phyloP scores from a whole-genome alignment of 2,888 invertebrate genomes.

The Dasysyrphus tricinctus region DNA sequence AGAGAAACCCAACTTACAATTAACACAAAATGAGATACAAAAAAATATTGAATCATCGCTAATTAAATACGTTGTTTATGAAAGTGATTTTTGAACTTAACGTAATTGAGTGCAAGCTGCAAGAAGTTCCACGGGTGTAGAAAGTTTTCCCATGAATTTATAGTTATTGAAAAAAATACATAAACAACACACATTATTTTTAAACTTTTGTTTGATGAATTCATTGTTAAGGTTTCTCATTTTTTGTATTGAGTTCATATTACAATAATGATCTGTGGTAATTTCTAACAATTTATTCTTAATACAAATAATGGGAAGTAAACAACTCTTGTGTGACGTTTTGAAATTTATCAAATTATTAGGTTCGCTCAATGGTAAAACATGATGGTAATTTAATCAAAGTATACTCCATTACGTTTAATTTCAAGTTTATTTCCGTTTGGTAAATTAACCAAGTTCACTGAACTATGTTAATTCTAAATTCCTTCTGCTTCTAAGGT shows the following conservation, averaged over 20 bases:
- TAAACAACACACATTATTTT: neutral
- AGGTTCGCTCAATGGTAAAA: neutral
- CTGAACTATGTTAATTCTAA: neutral
- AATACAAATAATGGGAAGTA: neutral
- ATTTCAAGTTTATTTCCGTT: neutral
- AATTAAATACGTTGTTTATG: conserved; percentile 2
- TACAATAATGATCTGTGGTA: neutral
- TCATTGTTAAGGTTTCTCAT: neutral
- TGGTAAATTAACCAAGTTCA: neutral
- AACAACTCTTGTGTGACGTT: conserved; percentile 5
- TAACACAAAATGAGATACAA: neutral
- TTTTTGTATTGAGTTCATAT: neutral
- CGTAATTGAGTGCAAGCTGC: neutral
- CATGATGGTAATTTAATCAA: neutral
- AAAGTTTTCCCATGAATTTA: neutral
- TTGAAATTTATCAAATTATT: neutral
- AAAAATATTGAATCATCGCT: neutral
- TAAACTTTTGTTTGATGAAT: neutral
- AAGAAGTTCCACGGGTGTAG: neutral
- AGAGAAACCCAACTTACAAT: conserved; percentile 6
- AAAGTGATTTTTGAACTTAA: neutral
- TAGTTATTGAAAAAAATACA: neutral
- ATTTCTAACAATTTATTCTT: neutral
- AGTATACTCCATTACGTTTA: neutral
- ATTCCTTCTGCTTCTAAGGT: too few relatives aligned